Evolutionary conservation across 2,797 vertebrate species (phyloP), one percentile per base, ranked within the genome.

Genomic region (Varecia variegata): DNA sequence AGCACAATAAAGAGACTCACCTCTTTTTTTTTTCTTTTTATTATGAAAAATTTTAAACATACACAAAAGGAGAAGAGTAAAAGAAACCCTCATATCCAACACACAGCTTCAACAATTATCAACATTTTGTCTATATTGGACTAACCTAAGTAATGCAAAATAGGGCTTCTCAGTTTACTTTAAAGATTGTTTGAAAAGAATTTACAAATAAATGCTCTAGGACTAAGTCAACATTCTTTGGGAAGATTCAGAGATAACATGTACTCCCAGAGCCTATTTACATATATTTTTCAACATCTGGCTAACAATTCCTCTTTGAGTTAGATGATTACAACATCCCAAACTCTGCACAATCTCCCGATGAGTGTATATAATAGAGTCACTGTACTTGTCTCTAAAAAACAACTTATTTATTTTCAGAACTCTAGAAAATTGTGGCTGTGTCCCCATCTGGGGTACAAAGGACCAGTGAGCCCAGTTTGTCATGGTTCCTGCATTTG

Each of bases 221-320:
- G 80, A 94, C 85, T 88, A 70, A 50, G 84, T 92, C 96, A 93
- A 79, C 90, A 87, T 92, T 95, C 90, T 95, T 84, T 65, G 67
- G 73, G 76, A 82, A 93, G 91, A 92, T 91, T 84, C 65, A 65
- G 80, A 91, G 94, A 95, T 91, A 95, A 21, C 38, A 23, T 85
- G 92, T 93, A 73, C 81, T 95, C 68, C 7, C 81, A 43, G 88
- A 92, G 90, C 65, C 71, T 40, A 94, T 94, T 96, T 95, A 70
- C 95, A 95, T 95, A 40, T 88, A 92, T 96, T 97, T 86, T 95
- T 93, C 93, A 76, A 95, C 74, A 73, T 88, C 93, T 92, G 92
- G 85, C 88, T 94, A 96, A 96, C 97, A 97, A 96, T 97, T 90
- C 93, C 81, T 60, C 93, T 97, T 96, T 97, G 90, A 97, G 77